Evolutionary conservation across 2,888 invertebrate species (phyloP).

Genomic region (Polyommatus icarus): DNA sequence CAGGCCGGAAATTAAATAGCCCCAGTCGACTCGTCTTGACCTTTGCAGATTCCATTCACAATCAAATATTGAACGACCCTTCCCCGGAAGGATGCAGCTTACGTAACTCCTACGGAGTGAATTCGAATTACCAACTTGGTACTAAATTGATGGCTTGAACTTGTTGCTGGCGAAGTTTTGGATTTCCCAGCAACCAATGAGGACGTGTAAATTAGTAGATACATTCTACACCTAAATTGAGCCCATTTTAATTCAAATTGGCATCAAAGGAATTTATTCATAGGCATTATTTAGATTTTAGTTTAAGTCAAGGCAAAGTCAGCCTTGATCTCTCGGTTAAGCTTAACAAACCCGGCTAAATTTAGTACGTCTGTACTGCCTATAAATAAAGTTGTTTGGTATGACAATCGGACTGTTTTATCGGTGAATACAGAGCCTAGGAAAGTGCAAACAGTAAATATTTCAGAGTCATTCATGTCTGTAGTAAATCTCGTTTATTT

Average conservation of each 20-base stretch:
- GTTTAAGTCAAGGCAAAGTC: neutral
- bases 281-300: neutral
- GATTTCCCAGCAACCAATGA: neutral
- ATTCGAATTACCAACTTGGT: conserved; percentile 1
- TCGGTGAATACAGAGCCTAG: neutral
- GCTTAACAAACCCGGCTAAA: neutral
- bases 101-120: neutral
- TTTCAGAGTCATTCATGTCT: neutral
- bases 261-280: neutral
- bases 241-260: neutral
- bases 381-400: too few species aligned
- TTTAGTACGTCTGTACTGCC: too few species aligned
- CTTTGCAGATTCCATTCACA: conserved; percentile 11
- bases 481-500: conserved; percentile 10
- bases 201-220: neutral
- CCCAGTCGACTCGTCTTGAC: conserved; percentile 6
- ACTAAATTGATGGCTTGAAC: conserved; percentile 5
- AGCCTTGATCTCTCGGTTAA: neutral
- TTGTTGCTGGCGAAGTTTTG: conserved; percentile 13
- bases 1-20: conserved; percentile 13
- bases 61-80: conserved; percentile 1
- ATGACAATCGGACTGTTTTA: neutral
- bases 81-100: conserved; percentile 7
- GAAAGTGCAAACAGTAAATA: neutral
- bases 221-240: neutral